Conservation (phyloP, 2,113 vertebrate genomes). For the Varanus komodoensis region DNA sequence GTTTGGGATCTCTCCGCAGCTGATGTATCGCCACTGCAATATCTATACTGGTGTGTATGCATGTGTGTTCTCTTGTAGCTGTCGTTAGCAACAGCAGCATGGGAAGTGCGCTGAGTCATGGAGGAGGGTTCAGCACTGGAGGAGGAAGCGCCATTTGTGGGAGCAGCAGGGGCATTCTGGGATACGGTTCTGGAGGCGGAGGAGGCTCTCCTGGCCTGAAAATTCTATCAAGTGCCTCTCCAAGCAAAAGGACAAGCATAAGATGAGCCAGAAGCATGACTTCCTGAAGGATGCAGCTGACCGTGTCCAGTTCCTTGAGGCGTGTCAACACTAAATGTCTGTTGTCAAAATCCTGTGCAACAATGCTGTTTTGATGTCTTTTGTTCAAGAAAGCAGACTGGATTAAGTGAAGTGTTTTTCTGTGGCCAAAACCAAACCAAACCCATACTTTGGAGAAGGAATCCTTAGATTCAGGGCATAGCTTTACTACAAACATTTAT, state of each 20-base stretch:
- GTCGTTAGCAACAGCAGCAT: slow-evolving; percentile 13
- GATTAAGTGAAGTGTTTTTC: neutral
- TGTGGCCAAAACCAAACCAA: neutral
- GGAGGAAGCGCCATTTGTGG: neutral
- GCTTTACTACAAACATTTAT: neutral
- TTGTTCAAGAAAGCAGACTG: neutral
- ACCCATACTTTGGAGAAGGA: neutral
- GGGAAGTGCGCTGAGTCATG: slow-evolving; percentile 16
- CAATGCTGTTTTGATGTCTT: neutral
- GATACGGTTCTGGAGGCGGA: neutral
- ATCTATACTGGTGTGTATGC: neutral
- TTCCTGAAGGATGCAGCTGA: neutral
- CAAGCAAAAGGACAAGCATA: slow-evolving; percentile 11
- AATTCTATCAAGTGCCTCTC: slow-evolving; percentile 14
- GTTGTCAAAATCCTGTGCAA: neutral
- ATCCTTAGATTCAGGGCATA: neutral
- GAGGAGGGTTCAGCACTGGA: neutral
- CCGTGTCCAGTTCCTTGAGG: neutral
- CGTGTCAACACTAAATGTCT: neutral
- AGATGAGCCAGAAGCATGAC: neutral
- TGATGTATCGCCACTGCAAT: neutral
- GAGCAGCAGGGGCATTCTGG: neutral
- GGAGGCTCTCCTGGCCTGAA: neutral
- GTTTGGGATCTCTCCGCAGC: neutral
- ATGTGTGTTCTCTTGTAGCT: neutral